These are phyloP conservation scores for Micromussa lordhowensis DNA, from an alignment of 92 coral and sea anemone genomes.

Conservation along the genomic window DNA sequence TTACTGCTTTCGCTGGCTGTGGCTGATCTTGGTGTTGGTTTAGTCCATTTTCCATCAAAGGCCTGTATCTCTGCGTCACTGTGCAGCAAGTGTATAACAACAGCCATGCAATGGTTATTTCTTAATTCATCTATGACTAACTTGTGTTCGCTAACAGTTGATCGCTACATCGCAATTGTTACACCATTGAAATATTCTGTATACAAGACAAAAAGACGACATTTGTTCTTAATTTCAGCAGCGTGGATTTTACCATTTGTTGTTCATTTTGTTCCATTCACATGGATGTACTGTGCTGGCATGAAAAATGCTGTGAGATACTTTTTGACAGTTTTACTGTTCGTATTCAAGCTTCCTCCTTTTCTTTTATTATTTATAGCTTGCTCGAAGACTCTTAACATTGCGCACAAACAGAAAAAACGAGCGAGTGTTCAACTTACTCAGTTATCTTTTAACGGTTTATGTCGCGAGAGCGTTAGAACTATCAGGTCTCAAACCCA, in stretches of 20 bases:
- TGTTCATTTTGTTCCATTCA: constrained; percentile 25
- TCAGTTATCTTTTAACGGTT: constrained; percentile 11
- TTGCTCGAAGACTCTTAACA: neutral
- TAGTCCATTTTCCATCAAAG: neutral
- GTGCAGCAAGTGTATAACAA: constrained; percentile 17
- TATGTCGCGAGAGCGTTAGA: neutral
- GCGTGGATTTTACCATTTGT: constrained; percentile 50
- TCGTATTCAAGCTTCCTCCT: constrained; percentile 18
- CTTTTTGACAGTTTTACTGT: neutral
- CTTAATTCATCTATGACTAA: constrained; percentile 33
- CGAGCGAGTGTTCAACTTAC: neutral
- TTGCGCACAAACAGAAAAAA: neutral
- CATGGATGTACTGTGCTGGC: constrained; percentile 16
- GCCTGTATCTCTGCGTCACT: neutral
- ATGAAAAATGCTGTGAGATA: constrained; percentile 2
- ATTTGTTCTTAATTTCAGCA: constrained; percentile 42
- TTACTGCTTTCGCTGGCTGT: constrained; percentile 25
- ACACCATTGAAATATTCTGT: constrained; percentile 62
- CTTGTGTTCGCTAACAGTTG: constrained; percentile 67
- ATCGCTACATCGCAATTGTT: constrained; percentile 73
- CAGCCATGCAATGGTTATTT: constrained; percentile 2
- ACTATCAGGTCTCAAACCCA: neutral
- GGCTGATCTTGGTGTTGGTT: constrained; percentile 36
- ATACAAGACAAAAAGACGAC: constrained; percentile 42
- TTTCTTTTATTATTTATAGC: constrained; percentile 7